Evolutionary conservation across 2,888 invertebrate species (phyloP), one percentile per base, ranked within the genome.

Genomic region (Drosophila anceps): DNA sequence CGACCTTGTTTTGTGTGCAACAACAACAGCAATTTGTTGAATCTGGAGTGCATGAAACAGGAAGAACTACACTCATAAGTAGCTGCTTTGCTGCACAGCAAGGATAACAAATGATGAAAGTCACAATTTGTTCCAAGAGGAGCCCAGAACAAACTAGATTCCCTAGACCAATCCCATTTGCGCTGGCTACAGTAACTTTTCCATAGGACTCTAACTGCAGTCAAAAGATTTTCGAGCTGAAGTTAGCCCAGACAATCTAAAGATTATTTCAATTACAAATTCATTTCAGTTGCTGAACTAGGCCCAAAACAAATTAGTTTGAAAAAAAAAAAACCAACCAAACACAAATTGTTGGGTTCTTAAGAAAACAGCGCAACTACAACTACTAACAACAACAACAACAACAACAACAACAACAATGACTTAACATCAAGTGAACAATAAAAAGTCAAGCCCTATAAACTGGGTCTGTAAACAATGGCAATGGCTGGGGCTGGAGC

Each of bases 1-100:
- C 73, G 76, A 77, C 76, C 76, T 77, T 77, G 76, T 76, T 69
- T 65, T 67, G 46, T 31, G 43, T 20, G 54, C 55, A 58, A 50
- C 58, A 46, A 35, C 43, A 41, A 15, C 41, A 37, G 31, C 54
- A 71, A 72, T 58, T 67, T 71, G 61, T 54, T 71, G 53, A 57
- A 61, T 66, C 54, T 58, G 31, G 37, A 71, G 61, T 50, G 33
- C 67, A 62, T 33, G 66, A 43, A 71, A 50, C 68, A 63, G 59
- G 68, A 72, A 68, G 63, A 73, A 63, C 70, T 70, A 37, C 59
- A 37, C 48, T 48, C 37, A 59, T 54, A 20, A 41, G 39, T 59
- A 29, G 37, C 35, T 58, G 31, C 31, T 55, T 41, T 41, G 1
- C 55, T 15, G 55, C 55, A 15, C 33, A 35, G 24, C 33, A n/a